Conservation (phyloP, 1,140 invertebrate species). For the Drosophila nasuta region DNA sequence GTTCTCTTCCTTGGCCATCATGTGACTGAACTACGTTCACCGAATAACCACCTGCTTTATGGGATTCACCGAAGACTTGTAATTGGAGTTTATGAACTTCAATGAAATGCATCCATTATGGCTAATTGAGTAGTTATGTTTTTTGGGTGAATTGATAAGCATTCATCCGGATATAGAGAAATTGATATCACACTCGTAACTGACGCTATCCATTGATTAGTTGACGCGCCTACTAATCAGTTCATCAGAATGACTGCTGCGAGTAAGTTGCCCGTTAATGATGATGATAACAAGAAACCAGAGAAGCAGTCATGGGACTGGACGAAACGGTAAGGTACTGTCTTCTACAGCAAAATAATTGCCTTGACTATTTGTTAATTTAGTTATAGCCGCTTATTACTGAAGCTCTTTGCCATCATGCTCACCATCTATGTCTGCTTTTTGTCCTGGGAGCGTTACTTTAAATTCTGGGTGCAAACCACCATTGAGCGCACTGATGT, state of each 20-base stretch:
- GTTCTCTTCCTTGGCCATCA: constrained; percentile 54
- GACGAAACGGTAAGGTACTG: constrained; percentile 37
- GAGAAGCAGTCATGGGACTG: constrained; percentile 10
- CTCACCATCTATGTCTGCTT: constrained; percentile 57
- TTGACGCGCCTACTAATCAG: constrained; percentile 48
- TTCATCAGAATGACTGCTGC: constrained; percentile 44
- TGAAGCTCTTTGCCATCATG: constrained; percentile 27
- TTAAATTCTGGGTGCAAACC: constrained; percentile 74
- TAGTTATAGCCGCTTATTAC: constrained; percentile 38
- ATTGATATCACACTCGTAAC: constrained; percentile 30
- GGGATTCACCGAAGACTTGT: constrained; percentile 4
- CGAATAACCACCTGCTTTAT: constrained; percentile 29
- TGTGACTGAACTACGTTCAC: background rate
- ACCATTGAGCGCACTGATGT: constrained; percentile 76
- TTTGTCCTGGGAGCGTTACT: constrained; percentile 69
- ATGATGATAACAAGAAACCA: background rate
- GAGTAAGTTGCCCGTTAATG: constrained; percentile 31
- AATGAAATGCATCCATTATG: constrained; percentile 52
- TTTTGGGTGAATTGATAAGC: constrained; percentile 51
- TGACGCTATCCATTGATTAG: constrained; percentile 57
- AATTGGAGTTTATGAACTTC: constrained; percentile 35
- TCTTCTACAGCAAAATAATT: background rate
- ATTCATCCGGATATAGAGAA: constrained; percentile 20
- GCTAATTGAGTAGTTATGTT: constrained; percentile 71
- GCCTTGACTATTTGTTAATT: background rate